phyloP scores from a whole-genome alignment of 2,888 invertebrate species.

The Phanerotoma sp. region DNA sequence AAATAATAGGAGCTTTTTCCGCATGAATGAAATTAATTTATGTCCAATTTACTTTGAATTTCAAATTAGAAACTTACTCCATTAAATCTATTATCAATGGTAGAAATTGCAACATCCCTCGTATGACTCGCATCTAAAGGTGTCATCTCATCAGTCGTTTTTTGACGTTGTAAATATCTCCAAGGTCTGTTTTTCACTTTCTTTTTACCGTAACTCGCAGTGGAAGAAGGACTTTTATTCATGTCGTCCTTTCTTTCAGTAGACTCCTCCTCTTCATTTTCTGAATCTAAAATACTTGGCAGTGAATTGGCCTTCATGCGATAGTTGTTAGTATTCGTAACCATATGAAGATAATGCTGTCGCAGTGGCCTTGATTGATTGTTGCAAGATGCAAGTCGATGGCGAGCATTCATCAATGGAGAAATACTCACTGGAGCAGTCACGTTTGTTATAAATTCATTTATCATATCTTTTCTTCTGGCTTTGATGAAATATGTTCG shows the following conservation, averaged over 20 bases:
- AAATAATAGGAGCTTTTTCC: no score
- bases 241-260: conserved; percentile 58
- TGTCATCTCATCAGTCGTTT: conserved; percentile 53
- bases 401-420: conserved; percentile 48
- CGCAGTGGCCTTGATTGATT: conserved; percentile 46
- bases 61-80: no score
- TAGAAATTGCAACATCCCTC: conserved; percentile 12
- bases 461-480: conserved; percentile 63
- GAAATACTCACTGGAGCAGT: conserved; percentile 45
- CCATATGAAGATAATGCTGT: conserved; percentile 54
- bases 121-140: conserved; percentile 42
- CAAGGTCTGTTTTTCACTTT: conserved; percentile 47
- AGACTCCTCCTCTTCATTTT: conserved; percentile 66
- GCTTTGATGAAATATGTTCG: conserved; percentile 86
- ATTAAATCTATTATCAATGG: conserved; percentile 40
- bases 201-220: conserved; percentile 55
- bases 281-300: conserved; percentile 80
- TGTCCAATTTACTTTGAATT: no score
- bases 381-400: conserved; percentile 50
- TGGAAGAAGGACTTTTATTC: conserved; percentile 70
- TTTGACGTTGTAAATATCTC: conserved; percentile 52
- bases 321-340: conserved; percentile 49
- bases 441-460: conserved; percentile 45
- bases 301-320: conserved; percentile 71
- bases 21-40: no score